Base-by-base conservation (phyloP, 1,140 invertebrate genomes). In the Coenobita brevimanus region DNA sequence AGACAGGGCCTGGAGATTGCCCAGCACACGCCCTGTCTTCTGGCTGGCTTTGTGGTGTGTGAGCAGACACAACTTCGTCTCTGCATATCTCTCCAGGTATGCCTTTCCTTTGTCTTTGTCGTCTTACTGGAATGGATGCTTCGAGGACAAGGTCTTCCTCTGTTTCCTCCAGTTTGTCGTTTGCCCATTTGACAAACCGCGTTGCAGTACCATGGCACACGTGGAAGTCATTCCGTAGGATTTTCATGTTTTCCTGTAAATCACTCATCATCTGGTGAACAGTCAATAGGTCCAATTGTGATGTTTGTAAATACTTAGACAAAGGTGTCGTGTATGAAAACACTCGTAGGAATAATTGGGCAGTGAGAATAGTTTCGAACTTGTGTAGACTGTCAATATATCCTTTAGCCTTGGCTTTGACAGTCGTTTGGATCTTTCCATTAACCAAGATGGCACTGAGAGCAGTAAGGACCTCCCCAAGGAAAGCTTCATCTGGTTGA, bases 281-380 rank as follows among this genome's bases (percentile, higher is more conserved):
- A 50, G 46, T 81, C 79, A 81, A 57, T 36, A 81, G 57, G 33
- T 81, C 36, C 57, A 15, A 13, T 60, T 81, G 24, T 24, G 64
- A 6, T 30, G 57, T 81, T 60, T 81, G 79, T 62, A 62, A 24
- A 81, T 81, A 81, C 79, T 81, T 81, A 57, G 50, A 62, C n/a
- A 81, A 36, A 15, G 79, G 3, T 62, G 57, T 60, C 8, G 50
- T 81, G 57, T 17, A 24, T 24, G 79, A 81, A 36, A 81, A 81
- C n/a, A n/a, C n/a, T n/a, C n/a, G n/a, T n/a, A n/a, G n/a, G n/a
- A n/a, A n/a, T n/a, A n/a, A n/a, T n/a, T 81, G 79, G 8, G 79
- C 79, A 62, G 50, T 62, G 3, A 81, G 15, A 62, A 81, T 60
- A 13, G 79, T 81, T 60, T 81, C 79, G 64, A 81, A 81, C 79